Evolutionary conservation across 2,888 invertebrate genomes (phyloP).

Genomic region (Coelogynopora nodosa): DNA sequence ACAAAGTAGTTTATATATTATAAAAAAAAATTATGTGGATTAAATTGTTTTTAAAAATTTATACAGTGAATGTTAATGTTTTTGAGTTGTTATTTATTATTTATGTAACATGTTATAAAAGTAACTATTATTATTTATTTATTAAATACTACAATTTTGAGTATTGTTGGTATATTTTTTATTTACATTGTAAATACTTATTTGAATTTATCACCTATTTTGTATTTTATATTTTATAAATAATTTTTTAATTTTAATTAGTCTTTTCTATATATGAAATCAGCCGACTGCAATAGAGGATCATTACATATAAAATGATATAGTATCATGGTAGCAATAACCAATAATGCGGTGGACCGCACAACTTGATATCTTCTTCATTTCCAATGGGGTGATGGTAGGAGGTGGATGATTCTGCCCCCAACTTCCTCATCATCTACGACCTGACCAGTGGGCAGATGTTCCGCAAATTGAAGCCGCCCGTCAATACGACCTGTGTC

Average conservation of each 20-base stretch:
- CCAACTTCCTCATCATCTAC: conserved; percentile 84
- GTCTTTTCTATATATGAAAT: not conserved
- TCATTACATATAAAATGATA: not conserved
- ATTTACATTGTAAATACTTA: no score
- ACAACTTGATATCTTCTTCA: no score
- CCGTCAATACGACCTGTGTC: not conserved
- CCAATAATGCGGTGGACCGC: not conserved
- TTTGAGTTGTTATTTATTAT: no score
- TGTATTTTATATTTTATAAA: conserved; percentile 55
- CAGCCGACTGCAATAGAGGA: not conserved
- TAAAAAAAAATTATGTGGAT: no score
- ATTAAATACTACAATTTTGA: no score
- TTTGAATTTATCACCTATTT: no score
- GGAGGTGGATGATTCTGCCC: conserved; percentile 25
- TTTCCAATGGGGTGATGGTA: not conserved
- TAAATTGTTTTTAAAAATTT: no score
- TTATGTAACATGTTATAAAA: no score
- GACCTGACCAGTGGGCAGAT: conserved; percentile 82
- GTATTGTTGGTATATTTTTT: no score
- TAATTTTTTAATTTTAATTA: not conserved
- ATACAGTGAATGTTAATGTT: no score
- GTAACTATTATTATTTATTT: no score
- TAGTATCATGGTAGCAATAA: not conserved
- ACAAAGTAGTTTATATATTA: no score
- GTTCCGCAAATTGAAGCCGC: not conserved